Evolutionary conservation across 1,140 invertebrate genomes (phyloP).

Genomic region (Zophobas atratus): DNA sequence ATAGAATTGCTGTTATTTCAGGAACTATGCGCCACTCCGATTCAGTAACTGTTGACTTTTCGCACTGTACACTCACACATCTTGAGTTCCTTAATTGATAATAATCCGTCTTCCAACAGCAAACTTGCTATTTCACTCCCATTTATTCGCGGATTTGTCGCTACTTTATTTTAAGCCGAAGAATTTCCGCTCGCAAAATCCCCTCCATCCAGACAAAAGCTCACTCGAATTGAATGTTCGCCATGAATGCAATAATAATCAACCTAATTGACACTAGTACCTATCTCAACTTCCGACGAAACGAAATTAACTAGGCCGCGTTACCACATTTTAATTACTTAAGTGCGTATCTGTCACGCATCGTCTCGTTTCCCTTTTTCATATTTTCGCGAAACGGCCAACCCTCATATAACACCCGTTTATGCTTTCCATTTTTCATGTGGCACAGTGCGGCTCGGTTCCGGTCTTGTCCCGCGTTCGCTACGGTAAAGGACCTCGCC

Average conservation of each 20-base stretch:
- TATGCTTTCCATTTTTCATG: not conserved
- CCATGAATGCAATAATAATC: not conserved
- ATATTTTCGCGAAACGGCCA: not conserved
- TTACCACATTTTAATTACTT: not conserved
- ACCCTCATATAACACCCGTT: not conserved
- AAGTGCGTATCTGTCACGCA: not conserved
- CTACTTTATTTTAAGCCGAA: too few relatives aligned
- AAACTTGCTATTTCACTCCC: too few relatives aligned
- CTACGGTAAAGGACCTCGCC: not conserved
- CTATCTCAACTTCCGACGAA: not conserved
- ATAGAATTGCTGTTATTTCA: too few relatives aligned
- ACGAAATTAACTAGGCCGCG: not conserved
- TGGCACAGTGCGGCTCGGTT: too few relatives aligned
- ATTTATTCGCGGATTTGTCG: too few relatives aligned
- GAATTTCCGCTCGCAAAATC: not conserved
- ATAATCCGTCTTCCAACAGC: too few relatives aligned
- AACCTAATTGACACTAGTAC: not conserved
- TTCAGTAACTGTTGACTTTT: too few relatives aligned
- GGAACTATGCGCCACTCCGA: too few relatives aligned
- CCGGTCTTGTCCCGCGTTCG: too few relatives aligned
- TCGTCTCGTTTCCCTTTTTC: not conserved
- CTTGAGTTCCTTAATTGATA: too few relatives aligned
- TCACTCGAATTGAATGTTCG: not conserved
- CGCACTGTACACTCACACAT: too few relatives aligned
- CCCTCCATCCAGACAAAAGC: too few relatives aligned